Conservation (phyloP, 2,797 vertebrate genomes). For the Ceyx erithaca region DNA sequence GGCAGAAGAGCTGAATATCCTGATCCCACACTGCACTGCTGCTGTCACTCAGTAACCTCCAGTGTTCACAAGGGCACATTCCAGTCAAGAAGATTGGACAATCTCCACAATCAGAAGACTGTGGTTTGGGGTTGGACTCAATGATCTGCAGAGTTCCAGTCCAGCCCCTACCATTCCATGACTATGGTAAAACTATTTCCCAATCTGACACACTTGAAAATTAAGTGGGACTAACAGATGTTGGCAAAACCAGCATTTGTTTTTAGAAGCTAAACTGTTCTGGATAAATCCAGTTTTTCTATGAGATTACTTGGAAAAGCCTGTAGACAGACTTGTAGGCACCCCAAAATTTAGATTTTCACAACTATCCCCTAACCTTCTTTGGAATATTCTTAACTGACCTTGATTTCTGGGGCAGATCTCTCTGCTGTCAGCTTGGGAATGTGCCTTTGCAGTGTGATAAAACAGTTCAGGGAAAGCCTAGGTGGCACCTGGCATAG, state of each 20-base stretch:
- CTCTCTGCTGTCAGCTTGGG: background rate
- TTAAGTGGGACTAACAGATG: background rate
- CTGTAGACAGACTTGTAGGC: background rate
- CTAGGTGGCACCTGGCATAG: background rate
- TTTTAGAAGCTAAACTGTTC: background rate
- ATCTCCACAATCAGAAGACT: too few species aligned
- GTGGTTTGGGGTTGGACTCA: too few species aligned
- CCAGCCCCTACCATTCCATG: too few species aligned
- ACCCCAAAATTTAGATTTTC: background rate
- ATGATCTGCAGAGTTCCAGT: too few species aligned
- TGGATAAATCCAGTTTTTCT: background rate
- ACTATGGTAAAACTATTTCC: background rate
- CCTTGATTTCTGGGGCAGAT: background rate
- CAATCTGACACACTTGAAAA: background rate
- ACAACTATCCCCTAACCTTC: background rate
- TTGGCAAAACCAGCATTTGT: background rate
- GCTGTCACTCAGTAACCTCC: background rate
- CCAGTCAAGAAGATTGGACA: background rate
- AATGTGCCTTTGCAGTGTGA: background rate
- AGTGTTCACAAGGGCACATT: rapidly evolving
- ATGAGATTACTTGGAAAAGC: background rate
- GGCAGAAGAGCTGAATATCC: background rate
- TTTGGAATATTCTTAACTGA: background rate
- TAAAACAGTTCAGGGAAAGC: background rate
- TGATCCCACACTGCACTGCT: background rate